Evolutionary conservation across 2,113 vertebrate genomes (phyloP).

Genomic region (Poeciliopsis occidentalis): DNA sequence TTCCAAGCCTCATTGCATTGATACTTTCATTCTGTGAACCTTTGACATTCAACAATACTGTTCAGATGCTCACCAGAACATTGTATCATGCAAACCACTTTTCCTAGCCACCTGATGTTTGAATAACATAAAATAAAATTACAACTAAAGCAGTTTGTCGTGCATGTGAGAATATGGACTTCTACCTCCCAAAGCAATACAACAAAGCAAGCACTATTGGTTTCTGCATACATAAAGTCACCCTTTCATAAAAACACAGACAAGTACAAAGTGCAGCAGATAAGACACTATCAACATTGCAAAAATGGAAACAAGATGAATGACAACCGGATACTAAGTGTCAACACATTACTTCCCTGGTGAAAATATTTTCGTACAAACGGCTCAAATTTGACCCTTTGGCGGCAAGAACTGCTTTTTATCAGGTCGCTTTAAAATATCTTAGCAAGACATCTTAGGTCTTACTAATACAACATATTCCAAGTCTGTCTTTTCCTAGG

Average conservation of each 20-base stretch:
- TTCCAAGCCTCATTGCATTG: constrained; percentile 7
- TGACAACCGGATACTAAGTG: too few relatives aligned
- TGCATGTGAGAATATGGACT: not conserved
- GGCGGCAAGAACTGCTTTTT: too few relatives aligned
- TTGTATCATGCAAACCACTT: constrained; percentile 38
- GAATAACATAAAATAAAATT: not conserved
- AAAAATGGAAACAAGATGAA: not conserved
- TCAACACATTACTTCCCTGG: too few relatives aligned
- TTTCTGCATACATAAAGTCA: not conserved
- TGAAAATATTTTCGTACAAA: too few relatives aligned
- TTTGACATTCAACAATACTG: constrained; percentile 46
- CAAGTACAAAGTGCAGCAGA: constrained; percentile 1
- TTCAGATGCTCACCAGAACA: constrained; percentile 15
- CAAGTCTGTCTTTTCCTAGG: too few relatives aligned
- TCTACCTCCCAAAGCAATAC: not conserved
- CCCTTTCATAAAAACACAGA: constrained; percentile 14
- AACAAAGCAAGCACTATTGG: not conserved
- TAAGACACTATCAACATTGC: not conserved
- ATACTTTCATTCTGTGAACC: constrained; percentile 6
- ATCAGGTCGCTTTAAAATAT: too few relatives aligned
- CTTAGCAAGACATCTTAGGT: too few relatives aligned
- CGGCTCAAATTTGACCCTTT: too few relatives aligned
- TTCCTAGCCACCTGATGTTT: constrained; percentile 37
- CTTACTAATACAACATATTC: too few relatives aligned
- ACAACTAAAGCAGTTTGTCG: not conserved